phyloP scores from a whole-genome alignment of 2,113 vertebrate species.

The Rhynchopsitta pachyrhyncha region DNA sequence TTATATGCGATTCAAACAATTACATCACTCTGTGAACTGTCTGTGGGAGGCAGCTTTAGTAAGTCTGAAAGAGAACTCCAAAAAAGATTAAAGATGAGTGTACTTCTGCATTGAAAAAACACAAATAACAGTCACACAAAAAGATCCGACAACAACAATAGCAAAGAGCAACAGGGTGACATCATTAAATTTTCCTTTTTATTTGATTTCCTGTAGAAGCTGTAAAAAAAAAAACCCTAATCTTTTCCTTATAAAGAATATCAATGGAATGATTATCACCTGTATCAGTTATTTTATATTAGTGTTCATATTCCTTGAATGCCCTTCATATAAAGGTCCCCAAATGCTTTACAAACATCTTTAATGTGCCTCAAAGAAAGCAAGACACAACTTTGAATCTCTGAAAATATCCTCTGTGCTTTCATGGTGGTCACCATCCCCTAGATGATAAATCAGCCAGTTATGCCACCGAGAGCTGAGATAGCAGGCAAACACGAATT shows the following conservation, averaged over 20 bases:
- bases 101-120: not conserved
- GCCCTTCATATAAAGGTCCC: conserved; percentile 13
- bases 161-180: not conserved
- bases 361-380: conserved; percentile 2
- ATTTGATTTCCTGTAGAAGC: conserved; percentile 38
- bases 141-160: conserved; percentile 24
- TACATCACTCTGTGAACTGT: not conserved
- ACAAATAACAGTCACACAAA: conserved; percentile 9
- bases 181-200: conserved; percentile 47
- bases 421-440: not conserved
- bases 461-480: not conserved
- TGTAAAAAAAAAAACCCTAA: not conserved
- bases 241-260: not conserved
- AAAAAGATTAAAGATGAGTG: not conserved
- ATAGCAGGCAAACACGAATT: not conserved
- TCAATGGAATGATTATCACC: conserved; percentile 26
- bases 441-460: not conserved
- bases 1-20: not conserved
- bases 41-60: not conserved
- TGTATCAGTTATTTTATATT: conserved; percentile 47
- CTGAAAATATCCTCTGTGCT: not conserved
- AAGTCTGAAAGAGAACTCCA: not conserved
- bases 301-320: not conserved
- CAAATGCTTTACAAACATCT: not conserved
- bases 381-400: not conserved